phyloP scores from a whole-genome alignment of 1,140 invertebrate species.

The Dolichoris vasculosae region DNA sequence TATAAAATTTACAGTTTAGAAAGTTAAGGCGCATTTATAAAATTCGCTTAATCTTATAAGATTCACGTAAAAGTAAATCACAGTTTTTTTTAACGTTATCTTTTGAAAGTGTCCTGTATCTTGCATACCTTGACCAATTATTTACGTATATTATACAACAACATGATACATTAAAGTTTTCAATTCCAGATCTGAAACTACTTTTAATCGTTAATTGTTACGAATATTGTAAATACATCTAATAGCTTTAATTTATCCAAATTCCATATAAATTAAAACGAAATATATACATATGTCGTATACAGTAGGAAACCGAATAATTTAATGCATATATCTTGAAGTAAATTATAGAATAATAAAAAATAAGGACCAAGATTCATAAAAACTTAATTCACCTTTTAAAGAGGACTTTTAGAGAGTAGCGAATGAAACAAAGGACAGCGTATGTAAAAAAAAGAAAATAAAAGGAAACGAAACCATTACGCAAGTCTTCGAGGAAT shows the following conservation, averaged over 20 bases:
- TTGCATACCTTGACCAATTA: conserved; percentile 15
- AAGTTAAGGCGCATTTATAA: conserved; percentile 14
- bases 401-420: not conserved
- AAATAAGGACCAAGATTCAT: not conserved
- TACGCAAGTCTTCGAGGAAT: not conserved
- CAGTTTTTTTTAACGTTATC: conserved; percentile 15
- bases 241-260: not conserved
- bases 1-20: conserved; percentile 8
- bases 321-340: not conserved
- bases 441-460: not conserved
- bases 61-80: conserved; percentile 26
- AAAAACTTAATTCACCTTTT: not conserved
- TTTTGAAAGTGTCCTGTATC: conserved; percentile 26
- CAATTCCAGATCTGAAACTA: not conserved
- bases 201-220: conserved; percentile 14
- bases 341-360: not conserved
- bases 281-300: not conserved
- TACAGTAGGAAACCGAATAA: not conserved
- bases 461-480: conserved; percentile 11
- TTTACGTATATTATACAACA: conserved; percentile 8
- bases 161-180: not conserved
- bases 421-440: not conserved
- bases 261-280: not conserved
- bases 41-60: not conserved
- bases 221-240: not conserved